These are phyloP conservation scores for Rana temporaria DNA, from an alignment of 2,113 vertebrate species.

Conservation along the genomic window DNA sequence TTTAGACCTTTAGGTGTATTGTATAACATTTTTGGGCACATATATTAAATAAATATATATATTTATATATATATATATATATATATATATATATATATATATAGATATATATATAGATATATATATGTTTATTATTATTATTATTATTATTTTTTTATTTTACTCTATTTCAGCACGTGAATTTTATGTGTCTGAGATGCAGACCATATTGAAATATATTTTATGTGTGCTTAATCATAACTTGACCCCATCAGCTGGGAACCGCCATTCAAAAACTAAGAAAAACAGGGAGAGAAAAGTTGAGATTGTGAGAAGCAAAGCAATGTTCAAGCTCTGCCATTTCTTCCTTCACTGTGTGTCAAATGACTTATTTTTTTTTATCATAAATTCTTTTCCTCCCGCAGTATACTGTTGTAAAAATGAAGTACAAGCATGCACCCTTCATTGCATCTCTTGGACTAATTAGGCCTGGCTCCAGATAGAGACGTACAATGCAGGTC, in stretches of 20 bases:
- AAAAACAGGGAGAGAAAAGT: conserved; percentile 77
- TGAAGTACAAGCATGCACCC: conserved; percentile 72
- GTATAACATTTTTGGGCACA: too few species aligned
- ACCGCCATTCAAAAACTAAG: conserved; percentile 78
- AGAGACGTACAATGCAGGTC: conserved; percentile 64
- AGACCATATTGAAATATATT: conserved; percentile 17
- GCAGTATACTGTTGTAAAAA: conserved; percentile 70
- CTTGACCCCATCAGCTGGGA: conserved; percentile 83
- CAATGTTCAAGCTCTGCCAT: conserved; percentile 71
- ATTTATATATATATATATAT: too few species aligned
- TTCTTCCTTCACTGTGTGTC: conserved; percentile 77
- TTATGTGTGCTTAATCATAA: background rate
- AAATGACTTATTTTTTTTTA: conserved; percentile 69
- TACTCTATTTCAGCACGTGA: too few species aligned
- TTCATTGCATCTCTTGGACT: conserved; percentile 59
- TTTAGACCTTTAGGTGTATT: too few species aligned
- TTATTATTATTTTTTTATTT: too few species aligned
- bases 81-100: too few species aligned
- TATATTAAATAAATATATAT: too few species aligned
- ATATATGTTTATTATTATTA: too few species aligned
- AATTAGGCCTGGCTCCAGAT: conserved; percentile 71
- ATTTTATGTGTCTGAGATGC: background rate
- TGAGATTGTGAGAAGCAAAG: conserved; percentile 76
- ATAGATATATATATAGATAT: too few species aligned
- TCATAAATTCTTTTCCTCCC: conserved; percentile 68